Evolutionary conservation across 1,140 invertebrate species (phyloP), one percentile per base, ranked within the genome.

Genomic region (Habropoda laboriosa): DNA sequence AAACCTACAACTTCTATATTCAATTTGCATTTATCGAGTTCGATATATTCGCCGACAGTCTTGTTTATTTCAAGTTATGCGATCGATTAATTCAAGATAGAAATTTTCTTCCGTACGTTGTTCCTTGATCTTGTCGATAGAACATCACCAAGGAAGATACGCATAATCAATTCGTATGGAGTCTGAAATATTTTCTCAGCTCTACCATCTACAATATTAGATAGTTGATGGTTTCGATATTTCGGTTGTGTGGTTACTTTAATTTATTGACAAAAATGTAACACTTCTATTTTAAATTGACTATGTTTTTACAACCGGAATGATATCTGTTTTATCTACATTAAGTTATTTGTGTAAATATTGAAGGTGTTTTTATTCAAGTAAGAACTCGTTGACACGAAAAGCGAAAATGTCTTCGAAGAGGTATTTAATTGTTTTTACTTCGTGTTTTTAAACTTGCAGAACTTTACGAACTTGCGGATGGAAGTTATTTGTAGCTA

Each of bases 401-500:
- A 82, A 89, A 86, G 87, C 86, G 86, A 93, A 92, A 87, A 93
- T 93, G 92, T 93, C 92, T 90, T 93, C 92, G 81, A 93, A 93
- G 83, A 93, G 92, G 92, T 93, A 92, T 81, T 86, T 85, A 82
- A 86, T 89, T 91, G 82, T 86, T 83, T 88, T 89, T 85, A 81
- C 77, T 80, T 70, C 67, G 51, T 74, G 61, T 82, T 80, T 84
- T 72, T 49, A 57, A 73, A 73, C 73, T 64, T 40, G 53, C 12
- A 38, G 42, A 57, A 40, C 24, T 32, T 63, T 18, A 32, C 70
- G 51, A 64, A 81, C n/a, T 51, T 76, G 27, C 45, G 18, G 42
- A 58, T n/a, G 38, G 49, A 74, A 55, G 73, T 81, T 81, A 81
- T 77, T 81, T 77, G 51, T 72, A 81, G 73, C 53, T 24, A 27